Evolutionary conservation across 2,113 vertebrate genomes (phyloP), one percentile per base, ranked within the genome.

Genomic region (Brienomyrus brachyistius): DNA sequence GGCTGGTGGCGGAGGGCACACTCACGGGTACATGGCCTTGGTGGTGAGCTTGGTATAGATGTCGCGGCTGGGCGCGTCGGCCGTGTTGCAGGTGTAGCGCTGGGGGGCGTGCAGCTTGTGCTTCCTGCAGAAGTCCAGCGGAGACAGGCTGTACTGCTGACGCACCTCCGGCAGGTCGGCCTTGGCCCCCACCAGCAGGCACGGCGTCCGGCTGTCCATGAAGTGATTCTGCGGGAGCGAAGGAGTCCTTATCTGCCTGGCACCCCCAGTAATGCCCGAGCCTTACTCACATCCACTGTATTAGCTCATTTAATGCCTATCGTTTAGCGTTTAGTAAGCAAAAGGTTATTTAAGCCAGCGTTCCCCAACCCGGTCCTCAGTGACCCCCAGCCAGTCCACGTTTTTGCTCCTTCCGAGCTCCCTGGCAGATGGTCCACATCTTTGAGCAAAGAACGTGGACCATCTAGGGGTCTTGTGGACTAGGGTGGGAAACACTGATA

Each of bases 1-100:
- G 54, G 54, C 54, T 56, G 62, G 4, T 3, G 10, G 62, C 3
- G 27, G n/a, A 13, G n/a, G 70, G 88, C 15, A 21, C 97, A 99
- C 98, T 99, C 96, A 99, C 98, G 98, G 98, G 92, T 99, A 99
- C 98, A 99, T 99, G 92, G 98, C 98, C 98, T 99, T 98, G 19
- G 98, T 99, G 93, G 98, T 98, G 95, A 99, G 94, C 93, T 99
- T 98, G 88, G 97, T 97, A 94, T 98, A 99, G 95, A 99, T 95
- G 93, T 99, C 98, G 92, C 97, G 98, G 95, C 92, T 97, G 45
- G 97, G 98, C 3, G 94, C 95, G 0, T 98, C 98, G 21, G 94
- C 92, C 0, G 96, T 96, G 92, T 97, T 98, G 94, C 98, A 99
- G 48, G 97, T 98, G 95, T 98, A 99, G 92, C 95, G 95, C 95